Evolutionary conservation across 2,888 invertebrate species (phyloP), one percentile per base, ranked within the genome.

Genomic region (Asteroscopus sphinx): DNA sequence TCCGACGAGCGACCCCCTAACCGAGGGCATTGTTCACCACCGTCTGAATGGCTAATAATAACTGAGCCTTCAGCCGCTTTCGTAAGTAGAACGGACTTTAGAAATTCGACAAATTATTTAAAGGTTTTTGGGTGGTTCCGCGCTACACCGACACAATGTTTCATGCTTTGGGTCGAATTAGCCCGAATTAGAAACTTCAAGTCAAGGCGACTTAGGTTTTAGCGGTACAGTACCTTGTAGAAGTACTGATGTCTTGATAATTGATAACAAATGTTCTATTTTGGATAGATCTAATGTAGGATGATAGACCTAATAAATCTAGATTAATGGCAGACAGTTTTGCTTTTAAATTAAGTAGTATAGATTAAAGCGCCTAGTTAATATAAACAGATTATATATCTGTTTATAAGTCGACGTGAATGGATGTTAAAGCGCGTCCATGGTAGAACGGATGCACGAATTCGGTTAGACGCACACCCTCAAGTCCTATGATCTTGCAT

Each of bases 11-110:
- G 89, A 88, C 88, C 89, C 86, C 85, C 83, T 89, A 86, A 88
- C 88, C 79, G 79, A 77, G 77, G 73, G 86, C 85, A 92, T 93
- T 92, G 92, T 92, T 87, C 89, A 80, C 82, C 75, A 76, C 65
- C 77, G 83, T 89, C 51, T 90, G 86, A 91, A 92, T 91, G 82
- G 89, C 82, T 85, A 86, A 89, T 89, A 89, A 88, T 83, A 81
- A 83, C 73, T 77, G 75, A 84, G 83, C 84, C 85, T 86, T 86
- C 86, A 81, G 85, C 79, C 69, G 72, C 81, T 91, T 90, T 91
- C 87, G 89, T 83, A 92, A 92, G 85, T 90, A 78, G 88, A 85
- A 90, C 92, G 81, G 77, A 82, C 80, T 87, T 86, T 86, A 83
- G 86, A 88, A 86, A 90, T 82, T 82, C 62, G 17, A 67, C 68